Evolutionary conservation across 2,113 vertebrate genomes (phyloP).

Genomic region (Barnardius zonarius): DNA sequence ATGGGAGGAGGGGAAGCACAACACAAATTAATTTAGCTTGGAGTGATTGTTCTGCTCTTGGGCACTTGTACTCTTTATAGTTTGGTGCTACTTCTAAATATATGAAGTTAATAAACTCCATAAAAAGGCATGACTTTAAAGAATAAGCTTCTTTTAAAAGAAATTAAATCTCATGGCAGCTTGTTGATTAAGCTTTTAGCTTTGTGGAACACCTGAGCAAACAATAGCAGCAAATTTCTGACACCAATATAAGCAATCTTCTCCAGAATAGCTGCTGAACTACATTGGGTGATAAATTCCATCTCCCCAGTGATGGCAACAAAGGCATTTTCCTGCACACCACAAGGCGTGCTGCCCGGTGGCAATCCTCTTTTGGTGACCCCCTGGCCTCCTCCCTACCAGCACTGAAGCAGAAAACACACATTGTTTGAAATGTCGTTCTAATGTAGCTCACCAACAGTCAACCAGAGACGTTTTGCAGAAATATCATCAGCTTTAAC

Average conservation of each 20-base stretch:
- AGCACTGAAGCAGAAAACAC: not conserved
- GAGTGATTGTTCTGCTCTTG: not conserved
- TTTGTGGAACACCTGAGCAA: not conserved
- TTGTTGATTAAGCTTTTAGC: not conserved
- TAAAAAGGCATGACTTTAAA: not conserved
- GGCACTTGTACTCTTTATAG: not conserved
- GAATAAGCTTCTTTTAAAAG: not conserved
- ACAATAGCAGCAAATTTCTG: not conserved
- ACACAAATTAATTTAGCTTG: not conserved
- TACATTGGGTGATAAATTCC: not conserved
- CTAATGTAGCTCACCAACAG: not conserved
- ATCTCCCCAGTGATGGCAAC: not conserved
- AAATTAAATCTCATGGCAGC: not conserved
- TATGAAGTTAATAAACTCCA: not conserved
- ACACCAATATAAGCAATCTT: not conserved
- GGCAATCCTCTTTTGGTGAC: conserved; percentile 19
- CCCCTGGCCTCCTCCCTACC: not conserved
- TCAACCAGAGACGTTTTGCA: not conserved
- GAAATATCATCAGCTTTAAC: not conserved
- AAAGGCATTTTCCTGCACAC: not conserved
- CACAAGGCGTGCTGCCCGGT: conserved; percentile 36
- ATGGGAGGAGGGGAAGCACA: not conserved
- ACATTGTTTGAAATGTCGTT: not conserved
- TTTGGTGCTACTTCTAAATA: not conserved
- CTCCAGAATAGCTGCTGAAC: not conserved